These are phyloP conservation scores for Micrasema minimum DNA, from an alignment of 1,140 invertebrate genomes.

Conservation along the genomic window DNA sequence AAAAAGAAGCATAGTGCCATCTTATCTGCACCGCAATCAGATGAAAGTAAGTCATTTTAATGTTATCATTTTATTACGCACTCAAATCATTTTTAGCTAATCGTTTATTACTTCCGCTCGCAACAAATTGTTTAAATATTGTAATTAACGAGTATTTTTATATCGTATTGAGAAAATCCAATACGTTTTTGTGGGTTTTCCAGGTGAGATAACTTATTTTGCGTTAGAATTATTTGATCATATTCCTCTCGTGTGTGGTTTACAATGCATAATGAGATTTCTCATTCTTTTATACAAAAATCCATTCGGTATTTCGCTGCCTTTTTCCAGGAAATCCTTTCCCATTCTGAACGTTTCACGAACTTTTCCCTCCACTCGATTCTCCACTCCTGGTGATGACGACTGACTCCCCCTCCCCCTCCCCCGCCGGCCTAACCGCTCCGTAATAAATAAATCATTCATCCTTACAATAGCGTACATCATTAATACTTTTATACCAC, in stretches of 20 bases:
- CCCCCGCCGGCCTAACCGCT: background rate
- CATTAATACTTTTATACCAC: background rate
- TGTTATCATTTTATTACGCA: constrained; percentile 11
- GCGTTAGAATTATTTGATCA: no score
- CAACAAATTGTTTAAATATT: no score
- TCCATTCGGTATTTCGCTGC: background rate
- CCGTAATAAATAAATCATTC: background rate
- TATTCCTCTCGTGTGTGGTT: no score
- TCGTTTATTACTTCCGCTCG: no score
- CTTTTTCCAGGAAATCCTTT: background rate
- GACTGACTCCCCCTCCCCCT: background rate
- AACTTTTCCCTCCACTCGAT: constrained; percentile 1
- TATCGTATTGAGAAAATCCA: no score
- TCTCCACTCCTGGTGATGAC: background rate
- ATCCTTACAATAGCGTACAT: background rate
- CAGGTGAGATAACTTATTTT: no score
- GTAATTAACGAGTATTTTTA: no score
- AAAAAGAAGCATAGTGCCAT: constrained; percentile 99
- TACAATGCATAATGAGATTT: background rate
- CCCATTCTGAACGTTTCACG: constrained; percentile 1
- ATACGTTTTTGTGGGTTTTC: no score
- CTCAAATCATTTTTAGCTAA: no score
- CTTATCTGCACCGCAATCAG: constrained; percentile 96
- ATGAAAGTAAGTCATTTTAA: constrained; percentile 88
- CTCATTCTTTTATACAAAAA: background rate